Evolutionary conservation across 2,888 invertebrate species (phyloP), one percentile per base, ranked within the genome.

Genomic region (Acleris emargana): DNA sequence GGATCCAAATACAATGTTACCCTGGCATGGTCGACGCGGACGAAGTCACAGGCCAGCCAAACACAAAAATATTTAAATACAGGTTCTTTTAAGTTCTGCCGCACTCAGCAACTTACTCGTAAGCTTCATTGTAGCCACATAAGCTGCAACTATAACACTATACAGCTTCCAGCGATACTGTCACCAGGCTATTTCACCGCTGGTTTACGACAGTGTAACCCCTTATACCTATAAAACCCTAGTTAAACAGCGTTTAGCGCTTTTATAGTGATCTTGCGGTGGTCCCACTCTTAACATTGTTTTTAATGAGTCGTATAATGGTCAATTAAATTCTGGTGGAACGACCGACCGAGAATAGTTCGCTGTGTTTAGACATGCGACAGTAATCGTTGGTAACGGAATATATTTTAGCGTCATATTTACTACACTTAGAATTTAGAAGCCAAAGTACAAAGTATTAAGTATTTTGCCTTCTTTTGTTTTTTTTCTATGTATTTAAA

Each of bases 271-370:
- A 77, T 77, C 79, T 76, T 81, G 82, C 78, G 91, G 91, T 90
- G 90, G 90, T 89, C 88, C 71, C 69, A 71, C 72, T 73, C 79
- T 79, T 76, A 82, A 91, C 91, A 89, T 90, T 91, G 91, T 91
- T 84, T 89, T 91, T 91, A 90, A 91, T 89, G 88, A 86, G 80
- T 83, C 79, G 86, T 87, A 86, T 85, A 83, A 88, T 80, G 86
- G 78, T 82, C 81, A 88, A 88, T 91, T 91, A 91, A 91, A 89
- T 81, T 78, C 79, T 78, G 74, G 74, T 76, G 72, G 70, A 83
- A 87, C 82, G 80, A 80, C 80, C 71, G 72, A 71, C 71, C 73
- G 68, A 76, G 73, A 74, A 75, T 71, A 74, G 74, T 74, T 74
- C 74, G 74, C 61, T 71, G 71, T 71, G 57, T 47, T 54, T 49